Base-by-base conservation (phyloP, 2,888 invertebrate genomes). In the Caenorhabditis auriculariae region DNA sequence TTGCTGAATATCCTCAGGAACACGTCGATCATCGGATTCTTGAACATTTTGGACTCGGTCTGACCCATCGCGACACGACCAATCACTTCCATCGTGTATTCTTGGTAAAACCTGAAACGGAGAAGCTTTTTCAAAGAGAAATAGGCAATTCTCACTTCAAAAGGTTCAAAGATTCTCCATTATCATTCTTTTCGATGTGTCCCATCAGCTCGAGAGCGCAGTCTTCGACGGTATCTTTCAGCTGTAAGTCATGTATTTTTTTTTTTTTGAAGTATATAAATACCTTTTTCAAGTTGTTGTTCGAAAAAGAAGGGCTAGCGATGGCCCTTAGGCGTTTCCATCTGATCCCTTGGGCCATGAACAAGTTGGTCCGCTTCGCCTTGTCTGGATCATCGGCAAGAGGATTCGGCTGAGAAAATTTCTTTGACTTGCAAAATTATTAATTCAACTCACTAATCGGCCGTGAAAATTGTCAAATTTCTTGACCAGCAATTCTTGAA, bases 261-360 rank as follows among this genome's bases (percentile, higher is more conserved):
- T n/a, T n/a, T n/a, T n/a, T n/a, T n/a, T n/a, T n/a, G n/a, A n/a
- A n/a, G n/a, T n/a, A n/a, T n/a, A n/a, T n/a, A n/a, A n/a, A n/a
- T n/a, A 84, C 82, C 73, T 80, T 76, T 70, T 83, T 83, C 74
- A 86, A 82, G 73, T 84, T 85, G 26, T 81, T 64, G 19, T 82
- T 77, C 17, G 83, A 83, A 69, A 86, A 85, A 2, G 83, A 83
- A 1, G 85, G 85, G 32, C 83, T 83, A 7, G 84, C 78, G 12
- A 84, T 78, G 12, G 81, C 75, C n/a, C 86, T 72, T 15, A 85
- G 81, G n/a, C 84, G 76, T 69, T 85, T 84, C 86, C 86, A 86
- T 24, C 84, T 72, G 29, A 82, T 77, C 12, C 83, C 84, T 1
- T 82, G 73, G 1, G 45, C 82, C 75, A 76, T 74, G 57, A 83